Base-by-base conservation (phyloP, 53 echinoderm and acorn worm species). In the Temnopleurus reevesii region DNA sequence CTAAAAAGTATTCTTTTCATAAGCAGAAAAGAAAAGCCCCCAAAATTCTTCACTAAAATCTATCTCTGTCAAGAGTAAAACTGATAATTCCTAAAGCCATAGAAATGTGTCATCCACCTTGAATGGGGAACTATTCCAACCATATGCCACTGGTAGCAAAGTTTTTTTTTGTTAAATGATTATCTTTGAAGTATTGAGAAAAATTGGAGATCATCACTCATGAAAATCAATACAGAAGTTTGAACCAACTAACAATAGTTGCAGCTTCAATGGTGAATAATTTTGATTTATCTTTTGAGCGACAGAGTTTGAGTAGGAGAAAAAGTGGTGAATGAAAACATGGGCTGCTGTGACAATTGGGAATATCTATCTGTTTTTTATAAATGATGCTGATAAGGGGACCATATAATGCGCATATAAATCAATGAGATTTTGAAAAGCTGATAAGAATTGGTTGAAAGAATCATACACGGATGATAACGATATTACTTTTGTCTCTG, bases 281-380 rank as follows among this genome's bases (percentile, higher is more conserved):
- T 24, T 49, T 4, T 31, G 63, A 63, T 12, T 63, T 17, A 10
- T 63, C 33, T 63, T 0, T 28, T 17, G 0, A 0, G 38, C 9
- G 43, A 71, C 1, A 71, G n/a, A 12, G 5, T 21, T 38, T 9
- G n/a, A 19, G 21, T n/a, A n/a, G 38, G 2, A 49, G 21, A n/a
- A 56, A 6, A n/a, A n/a, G 7, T 56, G 21, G n/a, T 0, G 41
- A 71, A 0, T 21, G 38, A 71, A 56, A 43, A n/a, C 43, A 23
- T 71, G 41, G 41, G 71, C 8, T 71, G 4, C 8, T n/a, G 41
- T 71, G 38, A 71, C 71, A 71, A 63, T 43, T 8, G 8, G 15
- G 6, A 24, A 23, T n/a, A 41, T 71, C 71, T n/a, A 41, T 71
- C 71, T 41, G 71, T 36, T 71, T 71, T 71, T 71, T 36, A 71